Percentiles rank a stretch among this genome's conserved stretches.
Evolutionary conservation across 2,113 vertebrate genomes (phyloP).

Genomic region (Nannospalax galili): DNA sequence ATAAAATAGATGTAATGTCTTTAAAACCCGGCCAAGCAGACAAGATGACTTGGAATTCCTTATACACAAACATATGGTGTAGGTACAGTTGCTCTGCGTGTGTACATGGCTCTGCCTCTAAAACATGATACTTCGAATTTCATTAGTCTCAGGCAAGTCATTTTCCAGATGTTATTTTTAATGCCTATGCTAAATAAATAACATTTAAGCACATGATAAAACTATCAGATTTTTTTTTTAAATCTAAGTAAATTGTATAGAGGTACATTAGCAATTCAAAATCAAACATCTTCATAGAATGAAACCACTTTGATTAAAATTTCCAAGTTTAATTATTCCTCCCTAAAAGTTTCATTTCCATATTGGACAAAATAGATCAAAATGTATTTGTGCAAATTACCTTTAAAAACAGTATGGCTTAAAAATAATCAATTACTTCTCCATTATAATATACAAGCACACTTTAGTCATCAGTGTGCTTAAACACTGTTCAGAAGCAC

Average conservation of each 20-base stretch:
- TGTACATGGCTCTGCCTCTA: neutral
- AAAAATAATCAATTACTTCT: slow-evolving; percentile 55
- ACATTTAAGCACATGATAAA: slow-evolving; percentile 70
- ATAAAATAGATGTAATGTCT: neutral
- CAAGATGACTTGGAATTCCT: neutral
- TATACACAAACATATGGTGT: rapidly evolving
- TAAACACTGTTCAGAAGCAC: slow-evolving; percentile 44
- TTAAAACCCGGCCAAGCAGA: neutral
- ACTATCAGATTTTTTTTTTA: slow-evolving; percentile 42
- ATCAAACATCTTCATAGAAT: slow-evolving; percentile 56
- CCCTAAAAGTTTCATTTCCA: slow-evolving; percentile 77
- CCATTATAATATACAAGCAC: neutral
- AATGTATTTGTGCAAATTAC: slow-evolving; percentile 84
- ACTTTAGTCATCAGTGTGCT: slow-evolving; percentile 9
- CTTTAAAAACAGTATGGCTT: slow-evolving; percentile 82
- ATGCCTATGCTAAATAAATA: slow-evolving; percentile 81
- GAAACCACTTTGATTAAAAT: slow-evolving; percentile 68
- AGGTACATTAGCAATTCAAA: slow-evolving; percentile 64
- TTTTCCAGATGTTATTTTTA: slow-evolving; percentile 72
- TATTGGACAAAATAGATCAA: slow-evolving; percentile 67
- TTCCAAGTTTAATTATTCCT: slow-evolving; percentile 78
- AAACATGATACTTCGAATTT: slow-evolving; percentile 29
- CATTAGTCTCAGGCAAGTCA: slow-evolving; percentile 48
- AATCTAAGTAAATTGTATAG: slow-evolving; percentile 52
- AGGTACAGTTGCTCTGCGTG: neutral